Percentiles rank a stretch among this genome's conserved stretches.
Conservation (phyloP, 2,797 vertebrate species). For the Spatula versicolor region DNA sequence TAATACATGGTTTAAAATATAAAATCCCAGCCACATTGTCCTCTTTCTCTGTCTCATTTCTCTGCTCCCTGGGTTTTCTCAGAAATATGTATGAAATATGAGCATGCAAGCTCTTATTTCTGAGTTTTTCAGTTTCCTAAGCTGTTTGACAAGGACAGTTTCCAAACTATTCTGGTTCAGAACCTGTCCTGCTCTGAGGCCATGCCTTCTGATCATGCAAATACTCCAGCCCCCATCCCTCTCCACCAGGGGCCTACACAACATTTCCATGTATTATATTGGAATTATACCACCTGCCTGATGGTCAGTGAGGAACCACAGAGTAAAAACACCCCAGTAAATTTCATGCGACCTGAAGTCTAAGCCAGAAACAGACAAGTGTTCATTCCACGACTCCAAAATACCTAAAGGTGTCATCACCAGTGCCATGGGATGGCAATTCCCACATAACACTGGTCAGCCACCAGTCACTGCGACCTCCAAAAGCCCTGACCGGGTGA, state of each 20-base stretch:
- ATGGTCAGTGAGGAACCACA: background rate
- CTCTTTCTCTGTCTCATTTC: background rate
- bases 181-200: background rate
- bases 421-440: background rate
- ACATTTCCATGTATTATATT: slow-evolving; percentile 34
- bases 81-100: no score
- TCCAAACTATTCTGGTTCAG: background rate
- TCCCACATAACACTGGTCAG: background rate
- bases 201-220: background rate
- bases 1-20: slow-evolving; percentile 50
- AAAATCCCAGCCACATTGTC: background rate
- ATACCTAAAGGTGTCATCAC: background rate
- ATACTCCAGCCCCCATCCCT: background rate
- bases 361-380: background rate
- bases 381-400: background rate
- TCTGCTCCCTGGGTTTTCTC: background rate
- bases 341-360: background rate
- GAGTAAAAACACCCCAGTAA: background rate
- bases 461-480: background rate
- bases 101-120: background rate
- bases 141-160: background rate
- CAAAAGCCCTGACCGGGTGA: slow-evolving; percentile 6
- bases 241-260: background rate
- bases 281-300: slow-evolving; percentile 29
- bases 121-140: background rate